Conservation (phyloP, 2,888 invertebrate genomes). For the Cremastinae sp. region DNA sequence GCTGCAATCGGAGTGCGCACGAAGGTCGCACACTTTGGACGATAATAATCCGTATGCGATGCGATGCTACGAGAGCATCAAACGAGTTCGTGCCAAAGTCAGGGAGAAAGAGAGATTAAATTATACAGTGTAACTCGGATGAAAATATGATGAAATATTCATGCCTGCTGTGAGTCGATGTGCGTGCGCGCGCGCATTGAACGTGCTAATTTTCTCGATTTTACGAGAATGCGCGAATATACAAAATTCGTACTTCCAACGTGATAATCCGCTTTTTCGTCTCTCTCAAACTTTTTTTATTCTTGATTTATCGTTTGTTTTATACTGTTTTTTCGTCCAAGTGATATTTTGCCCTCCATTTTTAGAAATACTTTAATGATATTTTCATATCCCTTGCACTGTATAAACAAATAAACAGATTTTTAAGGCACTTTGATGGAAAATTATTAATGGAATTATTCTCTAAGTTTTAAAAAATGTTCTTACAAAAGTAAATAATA, state of each 20-base stretch:
- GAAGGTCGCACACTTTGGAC: conserved; percentile 22
- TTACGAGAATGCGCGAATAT: conserved; percentile 16
- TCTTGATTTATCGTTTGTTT: neutral
- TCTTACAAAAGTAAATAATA: too few species aligned
- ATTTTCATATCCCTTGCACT: too few species aligned
- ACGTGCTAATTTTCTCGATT: conserved; percentile 52
- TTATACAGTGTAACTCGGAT: conserved; percentile 60
- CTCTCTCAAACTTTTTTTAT: too few species aligned
- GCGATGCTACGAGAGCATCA: conserved; percentile 14
- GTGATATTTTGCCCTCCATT: neutral
- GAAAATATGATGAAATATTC: conserved; percentile 64
- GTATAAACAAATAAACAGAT: too few species aligned
- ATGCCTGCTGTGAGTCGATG: conserved; percentile 33
- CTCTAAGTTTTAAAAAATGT: too few species aligned
- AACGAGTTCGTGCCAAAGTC: conserved; percentile 8
- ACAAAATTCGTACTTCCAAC: conserved; percentile 49
- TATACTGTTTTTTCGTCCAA: neutral
- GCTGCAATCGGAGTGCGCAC: neutral
- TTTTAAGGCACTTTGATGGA: too few species aligned
- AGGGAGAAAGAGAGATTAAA: conserved; percentile 26
- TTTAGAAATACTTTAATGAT: too few species aligned
- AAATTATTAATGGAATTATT: too few species aligned
- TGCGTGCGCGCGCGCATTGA: conserved; percentile 11
- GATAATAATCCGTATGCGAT: conserved; percentile 21
- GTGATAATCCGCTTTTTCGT: conserved; percentile 48